Evolutionary conservation across 64 coral and sea anemone species (phyloP), one percentile per base, ranked within the genome.

Genomic region (Montipora capricornis): DNA sequence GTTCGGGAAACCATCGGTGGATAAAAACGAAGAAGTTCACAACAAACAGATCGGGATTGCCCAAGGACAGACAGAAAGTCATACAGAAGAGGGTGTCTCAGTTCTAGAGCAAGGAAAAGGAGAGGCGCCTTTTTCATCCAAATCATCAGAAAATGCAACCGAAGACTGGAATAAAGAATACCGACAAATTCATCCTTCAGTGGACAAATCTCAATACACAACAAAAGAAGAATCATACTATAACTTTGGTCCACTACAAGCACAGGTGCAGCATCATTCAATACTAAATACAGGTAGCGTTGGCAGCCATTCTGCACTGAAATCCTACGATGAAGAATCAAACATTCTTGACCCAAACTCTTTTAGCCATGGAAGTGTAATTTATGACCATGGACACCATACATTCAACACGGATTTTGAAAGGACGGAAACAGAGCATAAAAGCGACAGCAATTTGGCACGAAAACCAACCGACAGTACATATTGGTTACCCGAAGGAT

Each of bases 301-400:
- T 20, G 68, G 5, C 17, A 71, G 20, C 14, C 17, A 71, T 4
- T 71, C 20, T 71, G 4, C 20, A 7, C 20, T 20, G 2, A 73
- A 86, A 73, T 20, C 62, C 3, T 86, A 86, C 47, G 82, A 86
- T 20, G 66, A 86, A 19, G 82, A 86, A 19, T 86, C 82, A 48
- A 69, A 86, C 62, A 16, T 86, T 29, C 51, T 86, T 50, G 66
- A 19, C 8, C 46, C 82, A 49, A 71, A 47, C 20, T 1, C 44
- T 71, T 73, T 69, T 22, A n/a, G 44, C 37, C 62, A 49, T 6
- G 82, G 66, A 71, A 66, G 13, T 10, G 44, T 64, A 2, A 19
- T 66, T 15, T 2, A 62, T 45, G 22, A 62, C 6, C 82, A 71
- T 1, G 17, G 44, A 50, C 5, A 86, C 12, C 62, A 67, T 78